Base-by-base conservation (phyloP, 2,797 vertebrate genomes). In the Myotis planiceps region DNA sequence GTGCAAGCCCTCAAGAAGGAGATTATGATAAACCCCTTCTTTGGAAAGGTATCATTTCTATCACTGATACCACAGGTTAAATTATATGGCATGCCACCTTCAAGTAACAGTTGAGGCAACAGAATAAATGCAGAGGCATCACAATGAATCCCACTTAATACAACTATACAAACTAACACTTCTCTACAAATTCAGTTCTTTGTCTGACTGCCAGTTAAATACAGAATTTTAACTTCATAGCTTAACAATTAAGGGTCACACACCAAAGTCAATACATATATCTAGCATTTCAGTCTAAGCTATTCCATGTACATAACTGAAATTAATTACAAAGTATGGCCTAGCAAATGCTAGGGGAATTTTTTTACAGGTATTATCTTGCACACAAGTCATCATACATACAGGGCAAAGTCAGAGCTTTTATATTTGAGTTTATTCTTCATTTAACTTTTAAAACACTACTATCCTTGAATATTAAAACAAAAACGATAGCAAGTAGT, bases 231-330 rank as follows among this genome's bases (percentile, higher is more conserved):
- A 97, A 97, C 97, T 98, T 90, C 72, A 93, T 45, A 97, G 88
- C 80, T 98, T 97, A 98, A 89, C 79, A 96, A 9, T 97, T 96
- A 98, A 97, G 98, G 98, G 84, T 97, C 98, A 96, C 95, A 98
- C 97, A 98, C 96, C 96, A 94, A 81, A 89, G 95, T 97, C 91
- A 97, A 98, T 63, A 97, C 94, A 97, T 79, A 97, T 37, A 75
- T 90, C 97, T 97, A 97, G 81, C 65, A 98, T 96, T 98, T 98
- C 98, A 69, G 23, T 96, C 95, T 96, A 98, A 98, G 93, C 90
- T 95, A 92, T 65, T 96, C 96, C 85, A 95, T 91, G 69, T 98
- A 98, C 93, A 98, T 69, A 97, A 55, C 90, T 83, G 81, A 82
- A 86, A 93, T 88, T 78, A 97, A 96, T 97, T 97, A 98, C 97